A percentile compares a stretch with the other conserved stretches of the same genome.
Conservation (phyloP, 2,797 vertebrate species). For the Megaceryle alcyon region DNA sequence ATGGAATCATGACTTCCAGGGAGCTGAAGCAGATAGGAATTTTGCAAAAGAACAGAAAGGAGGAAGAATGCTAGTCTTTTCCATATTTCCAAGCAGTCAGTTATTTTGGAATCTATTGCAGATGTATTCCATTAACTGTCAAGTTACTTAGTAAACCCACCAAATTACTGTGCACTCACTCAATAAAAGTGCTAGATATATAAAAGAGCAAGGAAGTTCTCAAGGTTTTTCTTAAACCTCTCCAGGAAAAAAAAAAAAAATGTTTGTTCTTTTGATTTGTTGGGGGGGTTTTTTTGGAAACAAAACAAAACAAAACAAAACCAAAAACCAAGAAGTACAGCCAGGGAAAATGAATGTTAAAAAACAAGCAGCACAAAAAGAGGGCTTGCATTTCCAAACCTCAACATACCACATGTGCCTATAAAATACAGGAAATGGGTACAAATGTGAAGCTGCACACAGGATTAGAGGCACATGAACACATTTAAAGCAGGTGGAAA, state of each 20-base stretch:
- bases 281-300: too few relatives aligned
- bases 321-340: not conserved
- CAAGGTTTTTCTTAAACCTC: constrained; percentile 20
- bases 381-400: constrained; percentile 57
- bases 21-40: not conserved
- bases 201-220: constrained; percentile 40
- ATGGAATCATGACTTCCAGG: not conserved
- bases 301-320: too few relatives aligned
- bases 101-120: constrained; percentile 58
- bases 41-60: constrained; percentile 3
- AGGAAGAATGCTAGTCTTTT: constrained; percentile 15
- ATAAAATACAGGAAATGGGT: constrained; percentile 74
- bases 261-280: not conserved
- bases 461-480: constrained; percentile 73
- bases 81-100: constrained; percentile 30
- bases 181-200: constrained; percentile 60
- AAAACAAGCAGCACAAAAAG: constrained; percentile 46
- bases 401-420: constrained; percentile 69
- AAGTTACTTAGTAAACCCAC: constrained; percentile 63
- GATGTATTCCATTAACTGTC: constrained; percentile 67
- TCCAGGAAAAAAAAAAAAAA: not conserved
- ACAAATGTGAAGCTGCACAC: constrained; percentile 71
- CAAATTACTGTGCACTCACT: constrained; percentile 60
- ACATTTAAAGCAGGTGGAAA: constrained; percentile 72
- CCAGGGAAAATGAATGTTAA: constrained; percentile 44